Evolutionary conservation across 2,797 vertebrate genomes (phyloP), one percentile per base, ranked within the genome.

Genomic region (Podarcis lilfordi): DNA sequence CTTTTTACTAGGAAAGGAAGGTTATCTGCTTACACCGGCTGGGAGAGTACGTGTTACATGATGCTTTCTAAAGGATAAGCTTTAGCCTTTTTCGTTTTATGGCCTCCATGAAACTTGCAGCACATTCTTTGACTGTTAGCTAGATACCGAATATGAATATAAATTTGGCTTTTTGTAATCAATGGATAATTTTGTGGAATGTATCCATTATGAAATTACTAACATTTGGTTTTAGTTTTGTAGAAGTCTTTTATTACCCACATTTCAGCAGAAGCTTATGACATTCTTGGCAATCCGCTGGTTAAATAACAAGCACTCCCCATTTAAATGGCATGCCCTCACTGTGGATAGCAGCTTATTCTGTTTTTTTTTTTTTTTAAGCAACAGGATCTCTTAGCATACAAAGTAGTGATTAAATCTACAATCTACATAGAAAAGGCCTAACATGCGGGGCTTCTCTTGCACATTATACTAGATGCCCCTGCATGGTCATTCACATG

Each of bases 11-110:
- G 86, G 79, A 45, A 55, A 50, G 43, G 50, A 76, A 27, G 80
- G 55, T 85, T 79, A 29, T 55, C 80, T 88, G 25, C 50, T 92
- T 87, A 89, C 91, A 89, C 86, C 88, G 89, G 82, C n/a, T 71
- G 43, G 80, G 85, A 88, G 83, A 64, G 85, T 93, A 37, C 11
- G 0, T 88, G 0, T 83, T 89, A 17, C 21, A 55, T 82, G 72
- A 88, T 88, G 89, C 86, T 74, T 90, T 90, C 80, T 80, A 81
- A 91, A 68, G 86, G 55, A 84, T 91, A 21, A 86, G 91, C 55
- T 78, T 19, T 17, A 75, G 45, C 8, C 27, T 4, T 8, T 19
- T 19, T 0, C 40, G 79, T 74, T 55, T 40, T 85, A 78, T 27
- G 55, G 45, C 81, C 40, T 82, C 77, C 84, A 68, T 82, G 35